A percentile compares a stretch with the other conserved stretches of the same genome.
Conservation (phyloP, 2,888 invertebrate species). For the Limnephilus rhombicus region DNA sequence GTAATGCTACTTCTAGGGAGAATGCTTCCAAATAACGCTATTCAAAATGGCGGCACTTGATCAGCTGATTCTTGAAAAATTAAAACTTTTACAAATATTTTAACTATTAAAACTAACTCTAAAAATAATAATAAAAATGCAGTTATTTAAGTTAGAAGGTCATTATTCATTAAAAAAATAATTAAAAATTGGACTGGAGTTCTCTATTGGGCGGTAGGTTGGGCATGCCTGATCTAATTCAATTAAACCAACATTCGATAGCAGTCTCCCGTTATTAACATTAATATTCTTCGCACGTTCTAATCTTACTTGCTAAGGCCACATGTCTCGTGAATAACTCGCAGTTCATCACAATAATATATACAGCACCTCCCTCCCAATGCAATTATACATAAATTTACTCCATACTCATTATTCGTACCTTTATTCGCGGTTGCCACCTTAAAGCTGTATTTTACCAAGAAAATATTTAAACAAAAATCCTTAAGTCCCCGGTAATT, state of each 20-base stretch:
- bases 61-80: no score
- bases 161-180: no score
- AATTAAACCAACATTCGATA: neutral
- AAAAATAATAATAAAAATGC: no score
- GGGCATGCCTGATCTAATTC: neutral
- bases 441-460: neutral
- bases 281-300: neutral
- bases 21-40: no score
- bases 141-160: no score
- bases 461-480: neutral
- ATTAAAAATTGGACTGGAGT: no score
- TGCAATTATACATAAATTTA: neutral
- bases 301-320: conserved; percentile 24
- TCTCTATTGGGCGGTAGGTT: no score
- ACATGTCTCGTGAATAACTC: conserved; percentile 32
- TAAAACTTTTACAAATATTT: no score
- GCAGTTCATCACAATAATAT: conserved; percentile 13
- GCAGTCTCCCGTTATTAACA: neutral
- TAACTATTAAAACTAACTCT: no score
- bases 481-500: no score
- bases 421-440: neutral
- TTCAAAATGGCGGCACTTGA: no score
- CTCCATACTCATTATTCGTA: neutral
- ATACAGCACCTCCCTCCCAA: neutral
- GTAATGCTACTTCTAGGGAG: no score